Evolutionary conservation across 2,113 vertebrate genomes (phyloP), one percentile per base, ranked within the genome.

Genomic region (Theropithecus gelada): DNA sequence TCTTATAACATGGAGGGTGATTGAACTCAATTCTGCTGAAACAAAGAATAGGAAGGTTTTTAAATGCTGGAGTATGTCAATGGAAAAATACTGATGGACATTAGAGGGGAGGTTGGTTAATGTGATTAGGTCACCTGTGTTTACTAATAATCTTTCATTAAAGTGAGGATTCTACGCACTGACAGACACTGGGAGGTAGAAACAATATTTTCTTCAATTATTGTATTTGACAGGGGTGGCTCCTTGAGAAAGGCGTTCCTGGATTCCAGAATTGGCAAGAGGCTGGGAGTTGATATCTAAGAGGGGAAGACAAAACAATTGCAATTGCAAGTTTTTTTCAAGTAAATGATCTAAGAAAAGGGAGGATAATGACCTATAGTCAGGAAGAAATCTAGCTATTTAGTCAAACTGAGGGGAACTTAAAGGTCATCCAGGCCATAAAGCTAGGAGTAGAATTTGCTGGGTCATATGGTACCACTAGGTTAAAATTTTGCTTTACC

Each of bases 271-370:
- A 59, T 23, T 17, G 7, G 27, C 1, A 70, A 64, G 45, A 45
- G 18, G 9, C 55, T 87, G 11, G 6, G 35, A 55, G 23, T 76
- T 78, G 45, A 8, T n/a, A 40, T 76, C 27, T 30, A 43, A 70
- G 64, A 85, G n/a, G 30, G 11, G 27, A 32, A 93, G 14, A 50
- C 59, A 55, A 88, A 92, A 23, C 13, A 86, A 25, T 13, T 40
- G 1, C 17, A 43, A 18, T 25, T 84, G n/a, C 22, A 91, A 84
- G 1, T 72, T 85, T 96, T 96, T 66, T 18, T 93, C 25, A 83
- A 68, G 48, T 48, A 95, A 70, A 55, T 27, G 0, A 20, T 40
- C n/a, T 88, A 52, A 80, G 30, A 72, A 96, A 84, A 66, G 8
- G 16, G 8, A 90, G 27, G 3, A 45, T 27, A 68, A 6, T 80